Evolutionary conservation across 2,113 vertebrate genomes (phyloP), one percentile per base, ranked within the genome.

Genomic region (Boulengeromyrus knoepffleri): DNA sequence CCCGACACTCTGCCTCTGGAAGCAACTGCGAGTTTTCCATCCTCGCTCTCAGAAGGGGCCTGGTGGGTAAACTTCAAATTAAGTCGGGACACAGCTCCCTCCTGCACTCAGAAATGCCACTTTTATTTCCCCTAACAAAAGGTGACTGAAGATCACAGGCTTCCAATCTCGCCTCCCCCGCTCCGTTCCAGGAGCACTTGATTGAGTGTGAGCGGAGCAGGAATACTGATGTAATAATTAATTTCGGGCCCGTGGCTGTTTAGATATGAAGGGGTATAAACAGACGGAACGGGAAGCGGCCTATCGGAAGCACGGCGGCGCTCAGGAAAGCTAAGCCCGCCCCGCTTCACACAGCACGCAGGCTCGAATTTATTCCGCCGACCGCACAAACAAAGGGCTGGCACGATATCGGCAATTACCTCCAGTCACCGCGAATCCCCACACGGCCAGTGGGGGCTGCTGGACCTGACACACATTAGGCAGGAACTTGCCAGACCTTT

Each of bases 201-300:
- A 93, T 93, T 92, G 92, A 92, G 87, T 84, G 88, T 89, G 90
- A 91, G 91, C 66, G 90, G 91, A 91, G 91, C 88, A 91, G 62
- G 88, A 87, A 91, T 91, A 90, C 88, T 89, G 80, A 87, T 91
- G 91, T 89, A 89, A 89, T 91, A 92, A 92, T 93, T 92, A 89
- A 92, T 93, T 92, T 91, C 70, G 91, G 91, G 86, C 90, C 92
- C 87, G 2, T 88, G 91, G 90, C 90, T 91, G 87, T 91, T 87
- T 91, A 62, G 89, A 87, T 86, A 74, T 84, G 89, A 42, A 86
- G 90, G 88, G 91, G 62, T 88, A 70, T 88, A 93, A 92, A 93
- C 80, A 91, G 47, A 58, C 80, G 62, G 62, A 87, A 88, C 19
- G 39, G 58, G 42, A 46, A 88, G 66, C 89, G 5, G 85, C 66